Evolutionary conservation across 2,113 vertebrate species (phyloP).

Genomic region (Leiothrix lutea): DNA sequence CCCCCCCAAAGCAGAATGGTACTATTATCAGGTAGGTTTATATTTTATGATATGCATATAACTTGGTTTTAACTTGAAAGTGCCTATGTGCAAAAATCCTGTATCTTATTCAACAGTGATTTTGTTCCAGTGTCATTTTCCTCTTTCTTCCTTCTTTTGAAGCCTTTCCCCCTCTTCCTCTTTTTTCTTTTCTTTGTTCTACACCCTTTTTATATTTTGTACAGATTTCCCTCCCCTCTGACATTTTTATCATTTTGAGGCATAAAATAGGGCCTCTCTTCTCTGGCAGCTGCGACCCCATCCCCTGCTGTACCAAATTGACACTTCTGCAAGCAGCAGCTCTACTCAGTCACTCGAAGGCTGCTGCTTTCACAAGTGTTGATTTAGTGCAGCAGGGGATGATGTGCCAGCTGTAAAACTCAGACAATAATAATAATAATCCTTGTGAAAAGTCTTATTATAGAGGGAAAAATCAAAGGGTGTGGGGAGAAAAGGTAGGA

Average conservation of each 20-base stretch:
- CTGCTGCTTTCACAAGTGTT: conserved; percentile 75
- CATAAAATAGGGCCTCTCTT: conserved; percentile 63
- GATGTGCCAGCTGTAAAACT: conserved; percentile 68
- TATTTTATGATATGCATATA: neutral
- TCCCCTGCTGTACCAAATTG: conserved; percentile 76
- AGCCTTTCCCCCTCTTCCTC: neutral
- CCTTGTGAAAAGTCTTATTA: neutral
- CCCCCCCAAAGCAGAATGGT: neutral
- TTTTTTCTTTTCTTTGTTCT: neutral
- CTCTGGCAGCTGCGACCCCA: conserved; percentile 66
- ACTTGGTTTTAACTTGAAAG: neutral
- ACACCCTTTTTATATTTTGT: neutral
- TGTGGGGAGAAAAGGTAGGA: neutral
- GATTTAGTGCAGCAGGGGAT: conserved; percentile 75
- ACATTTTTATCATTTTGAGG: conserved; percentile 63
- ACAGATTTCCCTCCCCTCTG: conserved; percentile 25
- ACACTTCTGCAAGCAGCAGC: conserved; percentile 68
- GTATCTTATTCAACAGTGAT: neutral
- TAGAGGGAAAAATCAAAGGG: neutral
- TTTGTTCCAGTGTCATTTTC: neutral
- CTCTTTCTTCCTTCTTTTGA: neutral
- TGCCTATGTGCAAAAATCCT: neutral
- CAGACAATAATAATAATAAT: conserved; percentile 50
- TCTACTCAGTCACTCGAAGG: conserved; percentile 63
- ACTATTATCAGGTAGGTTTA: neutral